Evolutionary conservation across 2,113 vertebrate species (phyloP), one percentile per base, ranked within the genome.

Genomic region (Nycticorax nycticorax): DNA sequence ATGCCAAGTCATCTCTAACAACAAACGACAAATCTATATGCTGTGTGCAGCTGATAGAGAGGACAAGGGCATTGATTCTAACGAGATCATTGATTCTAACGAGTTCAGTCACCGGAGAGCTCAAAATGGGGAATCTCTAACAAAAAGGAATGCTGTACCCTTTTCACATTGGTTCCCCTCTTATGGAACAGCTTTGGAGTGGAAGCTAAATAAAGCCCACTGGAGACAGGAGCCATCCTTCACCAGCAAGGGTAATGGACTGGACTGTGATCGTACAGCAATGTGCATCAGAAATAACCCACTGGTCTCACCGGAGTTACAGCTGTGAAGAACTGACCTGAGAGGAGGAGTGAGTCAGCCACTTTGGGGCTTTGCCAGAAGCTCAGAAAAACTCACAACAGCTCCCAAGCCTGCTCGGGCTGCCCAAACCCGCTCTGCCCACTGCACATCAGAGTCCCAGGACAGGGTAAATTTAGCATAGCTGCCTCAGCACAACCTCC

Each of bases 291-390:
- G 86, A 97, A 97, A 95, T 91, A 95, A 86, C 94, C 88, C 50
- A 35, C 35, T 27, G 63, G 74, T 96, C 92, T 92, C 93, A 76
- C 80, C 1, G 64, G 93, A 92, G 57, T 88, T 94, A 56, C 75
- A 94, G 68, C 85, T 95, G 85, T 59, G 79, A 90, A 48, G 76
- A 88, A 8, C 50, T 92, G 96, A 94, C 92, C 86, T 66, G 88
- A 89, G 96, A 86, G 71, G 55, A 78, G 68, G 53, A 92, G 60
- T 96, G 92, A 96, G 73, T 96, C 93, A 96, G 85, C 86, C 85
- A 77, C 82, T 92, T 67, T 89, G 92, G 83, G 76, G 33, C 60
- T 93, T 85, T 68, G 94, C 92, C 95, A 95, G 83, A 23, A 68
- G 48, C 76, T 94, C 92, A 63, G 60, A 57, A 95, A 43, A 9